These are phyloP conservation scores for Thalassophryne amazonica DNA, from an alignment of 2,797 vertebrate species.

Conservation along the genomic window DNA sequence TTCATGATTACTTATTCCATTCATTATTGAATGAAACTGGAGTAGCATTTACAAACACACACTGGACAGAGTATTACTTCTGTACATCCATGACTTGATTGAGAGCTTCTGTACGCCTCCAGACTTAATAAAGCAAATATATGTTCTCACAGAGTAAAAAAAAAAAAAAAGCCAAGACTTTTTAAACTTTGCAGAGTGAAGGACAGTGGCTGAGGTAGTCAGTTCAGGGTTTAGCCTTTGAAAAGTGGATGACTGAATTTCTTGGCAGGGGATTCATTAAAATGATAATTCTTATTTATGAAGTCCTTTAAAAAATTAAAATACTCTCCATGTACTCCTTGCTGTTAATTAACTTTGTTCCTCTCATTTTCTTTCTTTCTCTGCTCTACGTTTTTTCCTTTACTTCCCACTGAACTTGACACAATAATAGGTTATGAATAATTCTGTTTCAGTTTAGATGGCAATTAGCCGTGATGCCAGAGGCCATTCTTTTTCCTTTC, in stretches of 20 bases:
- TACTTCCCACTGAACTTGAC: conserved; percentile 74
- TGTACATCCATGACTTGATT: background rate
- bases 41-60: conserved; percentile 1
- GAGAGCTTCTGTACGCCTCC: background rate
- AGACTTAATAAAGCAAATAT: conserved; percentile 19
- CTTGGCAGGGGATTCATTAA: conserved; percentile 76
- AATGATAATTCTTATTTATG: conserved; percentile 80
- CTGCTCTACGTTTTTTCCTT: conserved; percentile 53
- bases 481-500: conserved; percentile 72
- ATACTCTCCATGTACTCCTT: conserved; percentile 66
- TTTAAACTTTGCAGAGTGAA: conserved; percentile 56
- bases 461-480: conserved; percentile 77
- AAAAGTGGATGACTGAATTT: conserved; percentile 67
- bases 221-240: conserved; percentile 67
- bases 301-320: conserved; percentile 79
- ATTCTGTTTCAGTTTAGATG: conserved; percentile 82
- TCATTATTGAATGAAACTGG: background rate
- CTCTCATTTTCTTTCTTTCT: conserved; percentile 56
- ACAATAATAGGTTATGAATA: conserved; percentile 85
- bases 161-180: conserved; percentile 27
- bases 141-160: conserved; percentile 3
- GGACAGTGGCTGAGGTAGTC: conserved; percentile 34
- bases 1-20: background rate
- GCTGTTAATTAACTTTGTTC: conserved; percentile 80
- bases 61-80: conserved; percentile 2